phyloP scores from a whole-genome alignment of 1,140 invertebrate species.

The Telenomus remus region DNA sequence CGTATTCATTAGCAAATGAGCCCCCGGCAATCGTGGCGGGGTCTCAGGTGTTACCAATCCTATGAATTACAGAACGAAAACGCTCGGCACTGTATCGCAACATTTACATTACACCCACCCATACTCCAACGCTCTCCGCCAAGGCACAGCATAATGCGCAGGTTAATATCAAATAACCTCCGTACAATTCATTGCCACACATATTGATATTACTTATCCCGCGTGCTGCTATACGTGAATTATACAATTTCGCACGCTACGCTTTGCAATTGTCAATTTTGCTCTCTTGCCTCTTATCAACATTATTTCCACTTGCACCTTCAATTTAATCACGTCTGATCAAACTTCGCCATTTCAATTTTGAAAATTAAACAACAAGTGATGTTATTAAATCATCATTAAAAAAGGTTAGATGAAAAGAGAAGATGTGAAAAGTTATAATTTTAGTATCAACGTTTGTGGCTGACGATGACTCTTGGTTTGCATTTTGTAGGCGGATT shows the following conservation, averaged over 20 bases:
- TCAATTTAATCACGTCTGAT: too few relatives aligned
- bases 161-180: constrained; percentile 51
- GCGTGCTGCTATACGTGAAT: constrained; percentile 16
- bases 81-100: constrained; percentile 26
- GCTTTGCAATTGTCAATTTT: neutral
- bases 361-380: too few relatives aligned
- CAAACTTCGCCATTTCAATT: too few relatives aligned
- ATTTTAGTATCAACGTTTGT: too few relatives aligned
- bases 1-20: constrained; percentile 72
- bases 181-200: constrained; percentile 37
- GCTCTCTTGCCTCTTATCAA: too few relatives aligned
- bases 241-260: neutral
- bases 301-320: too few relatives aligned
- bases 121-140: constrained; percentile 14
- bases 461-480: too few relatives aligned
- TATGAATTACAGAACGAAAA: constrained; percentile 52
- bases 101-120: constrained; percentile 32
- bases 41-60: constrained; percentile 67
- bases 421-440: too few relatives aligned
- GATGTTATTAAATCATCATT: too few relatives aligned
- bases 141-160: constrained; percentile 29
- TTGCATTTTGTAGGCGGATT: constrained; percentile 6
- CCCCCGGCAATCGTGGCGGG: constrained; percentile 64
- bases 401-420: too few relatives aligned
- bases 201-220: constrained; percentile 41